Base-by-base conservation (phyloP, 2,888 invertebrate species). In the Andrena praecox region DNA sequence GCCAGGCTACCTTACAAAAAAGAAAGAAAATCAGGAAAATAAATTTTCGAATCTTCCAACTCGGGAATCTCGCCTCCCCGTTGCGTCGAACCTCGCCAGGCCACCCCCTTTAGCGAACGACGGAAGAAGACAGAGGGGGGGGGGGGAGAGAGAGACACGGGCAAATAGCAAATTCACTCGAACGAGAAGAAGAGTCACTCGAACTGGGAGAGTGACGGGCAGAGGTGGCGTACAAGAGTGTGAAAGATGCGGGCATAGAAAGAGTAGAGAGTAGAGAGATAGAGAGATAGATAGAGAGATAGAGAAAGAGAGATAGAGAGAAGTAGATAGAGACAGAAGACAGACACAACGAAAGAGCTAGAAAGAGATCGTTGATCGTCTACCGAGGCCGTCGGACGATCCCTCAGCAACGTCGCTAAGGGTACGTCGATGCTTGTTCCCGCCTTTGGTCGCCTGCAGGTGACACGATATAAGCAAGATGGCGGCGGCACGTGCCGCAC, bases 381-480 rank as follows among this genome's bases (percentile, higher is more conserved):
- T 94, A 94, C 93, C 94, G 93, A 92, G 93, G 92, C 93, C 93
- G 91, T 94, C 93, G 87, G 93, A 92, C 87, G 93, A 93, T 91
- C 93, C 93, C 91, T 93, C 94, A 91, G 93, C 93, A 82, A 94
- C 93, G 90, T 93, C 93, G 90, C 93, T 93, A 92, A 93, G 94
- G 91, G 93, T 92, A 89, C 93, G 93, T 87, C 93, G 93, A 86
- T 94, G 93, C 90, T 92, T 93, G 90, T 91, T 92, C 81, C 90
- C 91, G 86, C 90, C 89, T 85, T 91, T 91, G 89, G 90, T 91
- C 79, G 92, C 91, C 90, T 93, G 93, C 88, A 97, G 96, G 95
- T 97, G 97, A 96, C 97, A 97, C 96, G 97, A 97, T 96, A 97
- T 97, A 95, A 98, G 97, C 97, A 98, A 97, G 97, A 98, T 97